phyloP scores from a whole-genome alignment of 2,113 vertebrate species.

The Micromys minutus region DNA sequence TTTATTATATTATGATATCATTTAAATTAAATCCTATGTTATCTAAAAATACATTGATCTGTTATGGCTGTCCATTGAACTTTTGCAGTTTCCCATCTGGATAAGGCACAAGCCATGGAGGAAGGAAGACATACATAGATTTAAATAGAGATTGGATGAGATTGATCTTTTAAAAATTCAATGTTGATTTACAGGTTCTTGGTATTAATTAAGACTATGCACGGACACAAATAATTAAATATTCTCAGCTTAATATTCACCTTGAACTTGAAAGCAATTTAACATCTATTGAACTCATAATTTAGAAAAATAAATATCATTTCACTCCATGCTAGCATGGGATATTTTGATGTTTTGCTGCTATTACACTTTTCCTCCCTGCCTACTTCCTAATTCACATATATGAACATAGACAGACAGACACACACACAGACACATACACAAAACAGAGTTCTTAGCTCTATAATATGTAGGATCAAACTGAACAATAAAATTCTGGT shows the following conservation, averaged over 20 bases:
- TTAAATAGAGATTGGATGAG: neutral
- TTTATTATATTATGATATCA: conserved; percentile 1
- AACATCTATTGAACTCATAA: neutral
- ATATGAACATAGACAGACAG: neutral
- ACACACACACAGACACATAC: neutral
- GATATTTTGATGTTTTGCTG: neutral
- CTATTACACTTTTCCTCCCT: neutral
- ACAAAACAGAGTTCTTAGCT: neutral
- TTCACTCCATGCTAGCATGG: neutral
- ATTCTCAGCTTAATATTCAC: neutral
- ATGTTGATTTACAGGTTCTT: neutral
- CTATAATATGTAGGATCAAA: neutral
- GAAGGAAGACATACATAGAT: neutral
- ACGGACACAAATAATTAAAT: neutral
- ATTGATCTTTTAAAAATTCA: conserved; percentile 24
- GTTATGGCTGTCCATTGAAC: neutral
- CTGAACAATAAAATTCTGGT: neutral
- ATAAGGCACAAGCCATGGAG: neutral
- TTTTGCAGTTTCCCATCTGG: neutral
- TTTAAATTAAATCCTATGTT: neutral
- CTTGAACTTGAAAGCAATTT: conserved; percentile 27
- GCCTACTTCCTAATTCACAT: neutral
- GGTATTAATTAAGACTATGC: neutral
- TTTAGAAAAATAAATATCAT: neutral
- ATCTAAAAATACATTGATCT: neutral